Evolutionary conservation across 2,113 vertebrate genomes (phyloP).

Genomic region (Poecilia latipinna): DNA sequence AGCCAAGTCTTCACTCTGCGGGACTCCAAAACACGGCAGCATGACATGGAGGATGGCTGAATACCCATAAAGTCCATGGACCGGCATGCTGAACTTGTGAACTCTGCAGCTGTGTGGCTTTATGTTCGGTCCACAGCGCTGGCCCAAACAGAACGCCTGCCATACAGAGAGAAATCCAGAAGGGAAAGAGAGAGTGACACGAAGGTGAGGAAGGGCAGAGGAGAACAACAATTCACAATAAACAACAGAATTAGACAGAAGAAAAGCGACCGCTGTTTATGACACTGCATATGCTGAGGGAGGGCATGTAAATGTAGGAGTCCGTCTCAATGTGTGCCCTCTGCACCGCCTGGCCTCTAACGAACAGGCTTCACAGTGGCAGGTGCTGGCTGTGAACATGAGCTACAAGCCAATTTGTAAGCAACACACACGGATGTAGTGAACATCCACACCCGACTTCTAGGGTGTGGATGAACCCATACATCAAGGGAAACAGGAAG

Average conservation of each 20-base stretch:
- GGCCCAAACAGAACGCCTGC: background rate
- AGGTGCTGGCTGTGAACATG: conserved; percentile 57
- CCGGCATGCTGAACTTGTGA: conserved; percentile 40
- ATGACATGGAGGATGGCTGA: background rate
- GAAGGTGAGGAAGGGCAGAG: background rate
- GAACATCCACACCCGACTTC: conserved; percentile 10
- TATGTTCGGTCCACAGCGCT: conserved; percentile 1
- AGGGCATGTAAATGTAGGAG: conserved; percentile 41
- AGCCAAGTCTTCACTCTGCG: conserved; percentile 19
- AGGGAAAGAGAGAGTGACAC: background rate
- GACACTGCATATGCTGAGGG: conserved; percentile 7
- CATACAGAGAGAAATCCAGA: background rate
- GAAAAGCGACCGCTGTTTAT: background rate
- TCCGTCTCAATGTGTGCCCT: conserved; percentile 11
- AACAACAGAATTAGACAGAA: conserved; percentile 1
- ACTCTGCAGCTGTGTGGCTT: conserved; percentile 16
- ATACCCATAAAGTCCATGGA: background rate
- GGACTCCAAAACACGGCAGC: background rate
- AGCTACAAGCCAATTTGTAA: conserved; percentile 57
- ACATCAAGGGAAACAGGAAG: conserved; percentile 29
- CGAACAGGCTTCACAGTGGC: conserved; percentile 47
- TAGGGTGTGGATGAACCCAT: too few species aligned
- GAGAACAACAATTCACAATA: background rate
- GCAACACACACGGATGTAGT: conserved; percentile 17
- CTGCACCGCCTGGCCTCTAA: conserved; percentile 10